Evolutionary conservation across 2,113 vertebrate genomes (phyloP), one percentile per base, ranked within the genome.

Genomic region (Choloepus hoffmanni): DNA sequence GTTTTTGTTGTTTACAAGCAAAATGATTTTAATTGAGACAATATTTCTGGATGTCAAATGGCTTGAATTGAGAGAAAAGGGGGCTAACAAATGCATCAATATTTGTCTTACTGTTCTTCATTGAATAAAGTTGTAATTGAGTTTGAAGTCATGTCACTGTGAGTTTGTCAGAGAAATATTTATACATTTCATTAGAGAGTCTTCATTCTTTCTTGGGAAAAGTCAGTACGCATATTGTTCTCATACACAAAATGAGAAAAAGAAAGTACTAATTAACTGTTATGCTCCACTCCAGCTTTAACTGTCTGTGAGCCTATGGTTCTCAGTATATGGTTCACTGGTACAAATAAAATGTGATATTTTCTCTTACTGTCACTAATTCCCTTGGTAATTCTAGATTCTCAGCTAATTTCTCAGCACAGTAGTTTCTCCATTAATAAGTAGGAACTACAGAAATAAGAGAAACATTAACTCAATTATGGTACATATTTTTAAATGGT

Each of bases 401-500:
- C 67, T 78, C 40, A 72, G 40, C 9, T 78, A 63, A 73, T 84
- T 96, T 96, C 60, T 84, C 83, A 67, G 30, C 48, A n/a, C 7
- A 85, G 19, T 70, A 79, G 14, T 83, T 96, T 73, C 13, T 90
- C 60, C 40, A 91, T 77, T 19, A 55, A 87, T 40, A 91, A 72
- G 84, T 40, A 18, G 63, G 8, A 89, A 74, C 21, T 36, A 73
- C 6, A 79, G 13, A 94, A 63, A 90, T 76, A 68, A 87, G 12
- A 36, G 2, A 84, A 84, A 78, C n/a, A 63, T 18, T 55, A 89
- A 40, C 36, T 24, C 72, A 92, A 88, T 77, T 72, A 84, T 48
- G 36, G 36, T 36, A 36, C 36, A 36, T 36, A 36, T 36, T 36
- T 36, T 36, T 36, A 36, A 36, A 36, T 36, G 36, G 36, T 36